phyloP scores from a whole-genome alignment of 92 coral and sea anemone species.

The Isaurus tuberculatus region DNA sequence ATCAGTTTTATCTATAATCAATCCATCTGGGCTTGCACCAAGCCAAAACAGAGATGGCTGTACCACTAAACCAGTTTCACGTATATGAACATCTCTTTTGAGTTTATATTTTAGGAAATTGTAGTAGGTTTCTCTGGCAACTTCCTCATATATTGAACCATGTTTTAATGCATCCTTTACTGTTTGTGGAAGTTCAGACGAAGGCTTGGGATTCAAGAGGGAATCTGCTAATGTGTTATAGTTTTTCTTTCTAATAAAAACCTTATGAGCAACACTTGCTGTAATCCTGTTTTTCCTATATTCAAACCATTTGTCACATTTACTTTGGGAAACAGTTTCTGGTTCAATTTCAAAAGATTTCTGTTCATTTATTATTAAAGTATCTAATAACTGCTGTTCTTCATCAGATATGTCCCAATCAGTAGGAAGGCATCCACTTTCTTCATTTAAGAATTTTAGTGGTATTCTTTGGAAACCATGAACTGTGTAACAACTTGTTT shows the following conservation, averaged over 20 bases:
- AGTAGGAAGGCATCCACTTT: background rate
- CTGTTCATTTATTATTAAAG: too few relatives aligned
- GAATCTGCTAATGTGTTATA: background rate
- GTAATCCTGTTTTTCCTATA: conserved; percentile 19
- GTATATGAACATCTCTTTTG: too few relatives aligned
- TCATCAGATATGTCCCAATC: background rate
- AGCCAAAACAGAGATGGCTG: too few relatives aligned
- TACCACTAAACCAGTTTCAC: too few relatives aligned
- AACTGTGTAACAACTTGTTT: background rate
- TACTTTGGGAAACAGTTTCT: conserved; percentile 29
- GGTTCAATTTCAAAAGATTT: conserved; percentile 26
- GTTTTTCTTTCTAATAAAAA: conserved; percentile 26
- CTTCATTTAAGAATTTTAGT: background rate
- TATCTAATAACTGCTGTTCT: background rate
- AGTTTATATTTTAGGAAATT: background rate
- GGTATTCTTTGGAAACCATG: background rate
- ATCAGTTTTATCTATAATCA: too few relatives aligned
- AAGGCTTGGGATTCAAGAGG: conserved; percentile 15
- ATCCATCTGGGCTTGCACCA: too few relatives aligned
- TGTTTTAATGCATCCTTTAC: conserved; percentile 21
- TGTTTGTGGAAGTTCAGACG: conserved; percentile 8
- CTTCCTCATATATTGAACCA: conserved; percentile 28
- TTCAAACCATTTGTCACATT: conserved; percentile 27
- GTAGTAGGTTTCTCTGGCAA: conserved; percentile 19
- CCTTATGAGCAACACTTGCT: conserved; percentile 29